Base-by-base conservation (phyloP, 2,113 vertebrate genomes). In the Sminthopsis crassicaudata region DNA sequence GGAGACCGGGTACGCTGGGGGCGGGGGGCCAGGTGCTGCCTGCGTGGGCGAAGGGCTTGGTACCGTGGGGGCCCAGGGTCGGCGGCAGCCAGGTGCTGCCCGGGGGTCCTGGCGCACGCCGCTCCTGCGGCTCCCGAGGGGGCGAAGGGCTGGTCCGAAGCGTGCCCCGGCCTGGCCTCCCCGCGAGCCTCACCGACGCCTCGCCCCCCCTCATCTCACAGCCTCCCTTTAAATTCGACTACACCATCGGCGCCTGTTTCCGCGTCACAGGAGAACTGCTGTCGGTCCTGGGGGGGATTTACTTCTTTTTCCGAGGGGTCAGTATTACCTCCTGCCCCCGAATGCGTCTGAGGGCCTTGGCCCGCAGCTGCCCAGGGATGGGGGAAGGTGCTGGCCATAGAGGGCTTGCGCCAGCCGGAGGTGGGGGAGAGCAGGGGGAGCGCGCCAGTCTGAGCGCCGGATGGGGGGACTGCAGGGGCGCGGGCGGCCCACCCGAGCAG, bases 241-340 rank as follows among this genome's bases (percentile, higher is more conserved):
- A 98, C 90, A 98, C 95, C 0, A 76, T 51, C 0, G 16, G 16
- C 0, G 99, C 98, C 76, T 99, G 99, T 96, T 98, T 99, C 96
- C 98, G 98, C 92, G 94, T 98, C 27, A 97, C 96, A 55, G 99
- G 99, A 94, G 99, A 99, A 96, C 53, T 99, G 24, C 92, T 99
- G 96, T 98, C 98, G 46, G 95, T 97, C 0, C 10, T 98, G 42
- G 99, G 99, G 92, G 99, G 99, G 8, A 46, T 98, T 91, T 99
- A 99, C 96, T 99, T 99, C 96, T 99, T 99, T 96, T 23, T 99
- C 95, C 98, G 97, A 97, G 99, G 99, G 99, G 99, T 99, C 99
- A 97, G 99, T 97, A 51, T 92, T 22, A 92, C 42, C 95, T 95
- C 9, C 46, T 26, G n/a, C 0, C 0, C 26, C 2, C 91, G 89